Percentiles rank a stretch among this genome's conserved stretches.
Evolutionary conservation across 2,888 invertebrate species (phyloP).

Genomic region (Ornithoptera priamus): DNA sequence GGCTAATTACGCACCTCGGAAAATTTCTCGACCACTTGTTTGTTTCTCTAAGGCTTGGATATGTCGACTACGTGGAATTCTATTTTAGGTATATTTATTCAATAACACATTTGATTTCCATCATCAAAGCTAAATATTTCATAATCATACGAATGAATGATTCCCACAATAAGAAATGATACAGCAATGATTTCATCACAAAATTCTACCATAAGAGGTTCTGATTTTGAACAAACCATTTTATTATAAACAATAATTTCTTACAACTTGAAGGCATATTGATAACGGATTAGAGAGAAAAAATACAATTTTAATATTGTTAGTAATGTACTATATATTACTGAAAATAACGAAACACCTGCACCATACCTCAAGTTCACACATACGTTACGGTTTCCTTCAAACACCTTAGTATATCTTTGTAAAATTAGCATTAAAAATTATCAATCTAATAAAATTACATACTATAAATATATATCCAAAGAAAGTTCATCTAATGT

Average conservation of each 20-base stretch:
- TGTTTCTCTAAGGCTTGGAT: constrained; percentile 46
- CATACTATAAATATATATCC: no score
- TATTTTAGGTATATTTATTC: constrained; percentile 18
- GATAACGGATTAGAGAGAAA: no score
- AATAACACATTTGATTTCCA: constrained; percentile 5
- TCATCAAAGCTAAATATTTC: constrained; percentile 6
- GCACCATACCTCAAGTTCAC: no score
- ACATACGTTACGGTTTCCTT: no score
- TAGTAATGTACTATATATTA: no score
- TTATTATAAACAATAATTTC: neutral
- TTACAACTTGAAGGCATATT: neutral
- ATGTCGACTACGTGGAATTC: constrained; percentile 34
- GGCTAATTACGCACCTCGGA: constrained; percentile 29
- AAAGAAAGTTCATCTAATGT: no score
- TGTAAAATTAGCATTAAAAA: no score
- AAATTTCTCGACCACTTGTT: constrained; percentile 50
- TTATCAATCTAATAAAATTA: no score
- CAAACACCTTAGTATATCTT: no score
- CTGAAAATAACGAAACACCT: no score
- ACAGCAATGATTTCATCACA: neutral
- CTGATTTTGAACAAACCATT: neutral
- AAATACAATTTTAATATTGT: no score
- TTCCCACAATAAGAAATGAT: neutral
- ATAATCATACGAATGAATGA: neutral
- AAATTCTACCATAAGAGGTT: neutral